Evolutionary conservation across 2,888 invertebrate species (phyloP).

Genomic region (Gari tellinella): DNA sequence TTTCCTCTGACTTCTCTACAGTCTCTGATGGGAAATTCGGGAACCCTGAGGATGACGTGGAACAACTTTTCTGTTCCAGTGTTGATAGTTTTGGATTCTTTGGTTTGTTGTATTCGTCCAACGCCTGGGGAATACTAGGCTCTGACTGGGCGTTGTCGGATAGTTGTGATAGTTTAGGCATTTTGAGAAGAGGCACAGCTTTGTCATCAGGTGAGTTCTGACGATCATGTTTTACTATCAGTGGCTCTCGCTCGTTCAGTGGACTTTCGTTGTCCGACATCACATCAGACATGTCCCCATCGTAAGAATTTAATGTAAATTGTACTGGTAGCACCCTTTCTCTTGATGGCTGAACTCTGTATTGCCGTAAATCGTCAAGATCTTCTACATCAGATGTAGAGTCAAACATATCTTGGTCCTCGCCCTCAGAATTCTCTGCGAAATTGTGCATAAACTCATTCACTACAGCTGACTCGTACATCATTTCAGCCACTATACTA

Average conservation of each 20-base stretch:
- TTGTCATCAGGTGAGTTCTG: not conserved
- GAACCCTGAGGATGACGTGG: constrained; percentile 38
- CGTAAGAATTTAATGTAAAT: too few relatives aligned
- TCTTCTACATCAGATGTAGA: constrained; percentile 22
- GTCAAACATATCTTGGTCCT: constrained; percentile 10
- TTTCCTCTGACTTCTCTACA: constrained; percentile 5
- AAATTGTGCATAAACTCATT: constrained; percentile 74
- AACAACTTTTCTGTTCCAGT: not conserved
- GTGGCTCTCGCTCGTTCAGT: constrained; percentile 16
- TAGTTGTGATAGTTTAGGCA: constrained; percentile 5
- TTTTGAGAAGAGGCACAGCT: constrained; percentile 29
- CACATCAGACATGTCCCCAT: too few relatives aligned
- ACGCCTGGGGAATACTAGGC: not conserved
- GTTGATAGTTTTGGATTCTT: not conserved
- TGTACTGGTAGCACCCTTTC: not conserved
- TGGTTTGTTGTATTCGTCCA: too few relatives aligned
- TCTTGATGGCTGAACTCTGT: not conserved
- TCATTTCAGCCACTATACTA: constrained; percentile 75
- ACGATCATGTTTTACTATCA: not conserved
- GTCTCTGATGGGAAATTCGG: constrained; percentile 19
- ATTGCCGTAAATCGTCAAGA: not conserved
- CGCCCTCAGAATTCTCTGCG: constrained; percentile 53
- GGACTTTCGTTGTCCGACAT: not conserved
- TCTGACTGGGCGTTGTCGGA: not conserved
- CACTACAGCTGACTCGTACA: constrained; percentile 74